phyloP scores from a whole-genome alignment of 2,797 vertebrate genomes.

The Pseudochaenichthys georgianus region DNA sequence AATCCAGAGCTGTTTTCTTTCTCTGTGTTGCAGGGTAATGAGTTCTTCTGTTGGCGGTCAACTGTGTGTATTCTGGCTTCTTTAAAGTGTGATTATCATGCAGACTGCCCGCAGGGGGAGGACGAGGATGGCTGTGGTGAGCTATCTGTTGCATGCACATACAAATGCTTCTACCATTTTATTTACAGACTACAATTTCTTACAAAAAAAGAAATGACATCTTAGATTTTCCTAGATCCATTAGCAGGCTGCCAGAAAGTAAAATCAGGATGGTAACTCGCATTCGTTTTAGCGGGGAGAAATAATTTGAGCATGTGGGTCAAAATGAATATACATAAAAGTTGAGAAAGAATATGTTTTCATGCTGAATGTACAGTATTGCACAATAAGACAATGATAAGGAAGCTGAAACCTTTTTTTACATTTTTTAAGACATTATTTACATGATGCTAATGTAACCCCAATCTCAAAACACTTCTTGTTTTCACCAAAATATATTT shows the following conservation, averaged over 20 bases:
- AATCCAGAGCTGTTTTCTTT: neutral
- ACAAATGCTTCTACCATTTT: neutral
- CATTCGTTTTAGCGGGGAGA: neutral
- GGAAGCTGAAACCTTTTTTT: neutral
- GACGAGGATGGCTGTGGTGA: slow-evolving; percentile 85
- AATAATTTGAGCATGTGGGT: neutral
- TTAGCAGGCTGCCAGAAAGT: neutral
- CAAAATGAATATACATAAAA: neutral
- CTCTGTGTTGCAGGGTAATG: slow-evolving; percentile 58
- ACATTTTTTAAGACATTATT: neutral
- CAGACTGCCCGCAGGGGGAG: slow-evolving; percentile 82
- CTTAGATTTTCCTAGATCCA: neutral
- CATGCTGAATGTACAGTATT: neutral
- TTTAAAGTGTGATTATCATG: slow-evolving; percentile 76
- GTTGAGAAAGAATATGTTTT: neutral
- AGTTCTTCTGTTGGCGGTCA: slow-evolving; percentile 83
- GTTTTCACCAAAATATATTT: neutral
- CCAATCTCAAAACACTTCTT: neutral
- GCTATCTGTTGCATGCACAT: slow-evolving; percentile 21
- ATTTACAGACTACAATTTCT: neutral
- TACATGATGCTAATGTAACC: too few relatives aligned
- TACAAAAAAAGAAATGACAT: neutral
- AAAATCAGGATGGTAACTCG: neutral
- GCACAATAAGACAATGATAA: neutral
- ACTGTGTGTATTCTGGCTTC: slow-evolving; percentile 66